phyloP scores from a whole-genome alignment of 2,797 vertebrate species.

The Hippoglossus hippoglossus region DNA sequence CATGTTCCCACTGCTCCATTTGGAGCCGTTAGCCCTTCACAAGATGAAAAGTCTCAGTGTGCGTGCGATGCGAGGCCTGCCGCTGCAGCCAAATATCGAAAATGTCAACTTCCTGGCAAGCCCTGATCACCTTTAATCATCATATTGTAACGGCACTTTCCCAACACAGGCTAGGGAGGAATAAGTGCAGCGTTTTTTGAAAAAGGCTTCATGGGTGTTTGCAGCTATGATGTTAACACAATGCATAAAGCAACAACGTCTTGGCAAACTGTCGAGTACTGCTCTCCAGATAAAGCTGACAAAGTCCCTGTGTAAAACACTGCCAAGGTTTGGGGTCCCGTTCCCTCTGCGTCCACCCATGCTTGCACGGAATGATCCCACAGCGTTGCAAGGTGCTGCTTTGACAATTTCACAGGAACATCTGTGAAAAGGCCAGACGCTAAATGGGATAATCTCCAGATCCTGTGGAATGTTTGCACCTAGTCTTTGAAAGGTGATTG shows the following conservation, averaged over 20 bases:
- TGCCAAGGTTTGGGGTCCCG: constrained; percentile 10
- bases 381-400: constrained; percentile 26
- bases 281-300: constrained; percentile 25
- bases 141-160: constrained; percentile 34
- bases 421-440: constrained; percentile 40
- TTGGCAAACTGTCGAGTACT: constrained; percentile 19
- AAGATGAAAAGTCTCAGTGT: constrained; percentile 70
- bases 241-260: constrained; percentile 3
- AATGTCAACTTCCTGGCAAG: constrained; percentile 73
- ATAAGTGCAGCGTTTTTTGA: constrained; percentile 17
- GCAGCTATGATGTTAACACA: constrained; percentile 36
- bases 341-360: constrained; percentile 4
- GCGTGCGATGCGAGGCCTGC: constrained; percentile 48
- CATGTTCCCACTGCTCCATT: constrained; percentile 59
- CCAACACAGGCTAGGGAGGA: constrained; percentile 16
- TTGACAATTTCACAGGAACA: constrained; percentile 32
- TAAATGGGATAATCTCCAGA: constrained; percentile 36
- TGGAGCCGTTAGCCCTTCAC: constrained; percentile 50
- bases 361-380: constrained; percentile 3
- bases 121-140: constrained; percentile 68
- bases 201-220: constrained; percentile 20
- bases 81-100: constrained; percentile 57
- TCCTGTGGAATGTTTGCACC: constrained; percentile 32
- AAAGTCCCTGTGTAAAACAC: constrained; percentile 13
- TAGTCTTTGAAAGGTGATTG: constrained; percentile 19